phyloP scores from a whole-genome alignment of 2,888 invertebrate species.

The Melitaea athalia region DNA sequence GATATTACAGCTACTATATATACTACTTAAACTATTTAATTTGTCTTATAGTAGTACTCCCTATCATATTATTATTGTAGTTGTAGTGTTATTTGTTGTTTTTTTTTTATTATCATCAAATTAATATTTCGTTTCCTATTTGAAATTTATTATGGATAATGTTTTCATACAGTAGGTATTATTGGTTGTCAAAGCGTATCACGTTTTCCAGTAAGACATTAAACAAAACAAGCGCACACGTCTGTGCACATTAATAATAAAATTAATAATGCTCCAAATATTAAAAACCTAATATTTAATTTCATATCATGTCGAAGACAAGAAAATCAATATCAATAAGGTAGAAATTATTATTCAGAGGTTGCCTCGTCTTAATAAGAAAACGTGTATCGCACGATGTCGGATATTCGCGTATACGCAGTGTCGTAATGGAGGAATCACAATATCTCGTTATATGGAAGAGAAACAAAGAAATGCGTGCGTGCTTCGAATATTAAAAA shows the following conservation, averaged over 20 bases:
- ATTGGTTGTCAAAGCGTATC: too few relatives aligned
- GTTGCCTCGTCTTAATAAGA: conserved; percentile 73
- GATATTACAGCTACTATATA: too few relatives aligned
- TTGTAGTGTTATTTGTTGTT: too few relatives aligned
- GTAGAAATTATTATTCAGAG: conserved; percentile 67
- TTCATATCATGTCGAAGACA: conserved; percentile 41
- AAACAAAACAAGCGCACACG: not conserved
- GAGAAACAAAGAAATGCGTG: conserved; percentile 74
- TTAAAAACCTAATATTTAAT: not conserved
- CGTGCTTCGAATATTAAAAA: conserved; percentile 66
- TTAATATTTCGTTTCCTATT: too few relatives aligned
- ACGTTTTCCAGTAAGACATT: not conserved
- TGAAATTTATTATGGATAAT: too few relatives aligned
- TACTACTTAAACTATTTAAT: too few relatives aligned
- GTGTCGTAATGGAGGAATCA: conserved; percentile 78
- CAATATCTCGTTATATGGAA: conserved; percentile 80
- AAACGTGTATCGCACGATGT: conserved; percentile 77
- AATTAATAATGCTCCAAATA: not conserved
- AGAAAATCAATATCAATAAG: conserved; percentile 52
- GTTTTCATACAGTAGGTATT: too few relatives aligned
- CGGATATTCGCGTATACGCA: conserved; percentile 76
- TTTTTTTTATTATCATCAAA: not conserved
- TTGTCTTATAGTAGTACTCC: too few relatives aligned
- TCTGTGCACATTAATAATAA: not conserved
- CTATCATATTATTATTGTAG: too few relatives aligned